Conservation (phyloP, 2,888 invertebrate genomes). For the Aquatica leii region DNA sequence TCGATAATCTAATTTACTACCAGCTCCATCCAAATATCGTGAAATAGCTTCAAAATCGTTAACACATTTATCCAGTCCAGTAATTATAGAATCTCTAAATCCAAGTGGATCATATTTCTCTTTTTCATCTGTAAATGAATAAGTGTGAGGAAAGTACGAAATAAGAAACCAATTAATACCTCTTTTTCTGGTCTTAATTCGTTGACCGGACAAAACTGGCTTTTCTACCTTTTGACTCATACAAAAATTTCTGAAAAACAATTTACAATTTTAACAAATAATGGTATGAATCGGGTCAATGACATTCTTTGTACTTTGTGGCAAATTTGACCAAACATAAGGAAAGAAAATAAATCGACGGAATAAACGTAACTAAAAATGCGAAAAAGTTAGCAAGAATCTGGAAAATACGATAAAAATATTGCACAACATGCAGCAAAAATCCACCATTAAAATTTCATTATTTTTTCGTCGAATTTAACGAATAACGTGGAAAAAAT, state of each 20-base stretch:
- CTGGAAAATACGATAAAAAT: conserved; percentile 14
- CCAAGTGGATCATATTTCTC: conserved; percentile 99
- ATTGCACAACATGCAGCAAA: conserved; percentile 35
- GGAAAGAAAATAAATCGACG: background rate
- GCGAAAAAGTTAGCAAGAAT: background rate
- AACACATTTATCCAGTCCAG: conserved; percentile 93
- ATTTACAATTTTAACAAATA: conserved; percentile 29
- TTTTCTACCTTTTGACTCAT: conserved; percentile 99
- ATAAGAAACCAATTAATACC: conserved; percentile 63
- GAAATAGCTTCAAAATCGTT: conserved; percentile 95
- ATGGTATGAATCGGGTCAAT: conserved; percentile 32
- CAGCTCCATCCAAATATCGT: conserved; percentile 93
- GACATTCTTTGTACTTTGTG: conserved; percentile 28
- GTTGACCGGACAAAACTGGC: conserved; percentile 99
- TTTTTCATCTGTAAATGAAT: conserved; percentile 91
- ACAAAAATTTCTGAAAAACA: conserved; percentile 72
- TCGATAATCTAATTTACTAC: conserved; percentile 96
- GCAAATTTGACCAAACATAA: background rate
- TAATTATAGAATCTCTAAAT: conserved; percentile 96
- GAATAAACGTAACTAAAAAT: background rate
- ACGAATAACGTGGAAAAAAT: background rate
- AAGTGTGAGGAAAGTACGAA: background rate
- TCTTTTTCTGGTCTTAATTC: conserved; percentile 99
- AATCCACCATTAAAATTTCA: conserved; percentile 32
- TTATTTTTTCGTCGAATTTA: background rate